Conservation (phyloP, 2,888 invertebrate genomes). For the Orthonevra nobilis region DNA sequence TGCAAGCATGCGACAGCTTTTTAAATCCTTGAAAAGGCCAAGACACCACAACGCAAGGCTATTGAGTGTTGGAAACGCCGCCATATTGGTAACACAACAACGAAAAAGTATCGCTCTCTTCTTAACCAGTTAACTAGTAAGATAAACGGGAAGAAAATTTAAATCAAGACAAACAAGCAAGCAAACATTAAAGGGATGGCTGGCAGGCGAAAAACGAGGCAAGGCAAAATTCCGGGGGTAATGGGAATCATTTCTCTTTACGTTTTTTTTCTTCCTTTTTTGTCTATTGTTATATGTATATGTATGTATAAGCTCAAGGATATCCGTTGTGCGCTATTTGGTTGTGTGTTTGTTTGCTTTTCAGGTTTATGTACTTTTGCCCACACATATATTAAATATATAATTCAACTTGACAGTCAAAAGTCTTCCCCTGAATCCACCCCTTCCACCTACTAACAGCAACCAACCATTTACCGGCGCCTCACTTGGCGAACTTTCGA, state of each 20-base stretch:
- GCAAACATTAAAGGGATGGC: too few relatives aligned
- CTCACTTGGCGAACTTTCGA: conserved; percentile 50
- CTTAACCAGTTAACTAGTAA: conserved; percentile 43
- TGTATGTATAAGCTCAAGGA: conserved; percentile 37
- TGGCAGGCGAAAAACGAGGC: conserved; percentile 5
- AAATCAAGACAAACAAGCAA: conserved; percentile 46
- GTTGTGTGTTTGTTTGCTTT: conserved; percentile 62
- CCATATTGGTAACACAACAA: conserved; percentile 19
- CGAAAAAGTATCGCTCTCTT: not conserved
- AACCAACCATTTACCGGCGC: too few relatives aligned
- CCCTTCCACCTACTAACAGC: not conserved
- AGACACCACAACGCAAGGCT: conserved; percentile 28
- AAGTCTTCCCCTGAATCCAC: conserved; percentile 52
- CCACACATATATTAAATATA: conserved; percentile 57
- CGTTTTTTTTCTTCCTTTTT: conserved; percentile 17
- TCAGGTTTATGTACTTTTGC: conserved; percentile 66
- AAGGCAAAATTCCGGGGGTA: conserved; percentile 33
- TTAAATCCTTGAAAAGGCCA: conserved; percentile 18
- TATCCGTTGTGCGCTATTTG: conserved; percentile 37
- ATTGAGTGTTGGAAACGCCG: conserved; percentile 20
- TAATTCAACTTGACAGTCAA: conserved; percentile 69
- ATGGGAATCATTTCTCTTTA: conserved; percentile 10
- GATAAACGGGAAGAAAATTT: conserved; percentile 43
- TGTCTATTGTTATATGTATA: conserved; percentile 46
- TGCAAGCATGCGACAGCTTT: conserved; percentile 18